phyloP scores from a whole-genome alignment of 2,113 vertebrate species.

The Columba livia region DNA sequence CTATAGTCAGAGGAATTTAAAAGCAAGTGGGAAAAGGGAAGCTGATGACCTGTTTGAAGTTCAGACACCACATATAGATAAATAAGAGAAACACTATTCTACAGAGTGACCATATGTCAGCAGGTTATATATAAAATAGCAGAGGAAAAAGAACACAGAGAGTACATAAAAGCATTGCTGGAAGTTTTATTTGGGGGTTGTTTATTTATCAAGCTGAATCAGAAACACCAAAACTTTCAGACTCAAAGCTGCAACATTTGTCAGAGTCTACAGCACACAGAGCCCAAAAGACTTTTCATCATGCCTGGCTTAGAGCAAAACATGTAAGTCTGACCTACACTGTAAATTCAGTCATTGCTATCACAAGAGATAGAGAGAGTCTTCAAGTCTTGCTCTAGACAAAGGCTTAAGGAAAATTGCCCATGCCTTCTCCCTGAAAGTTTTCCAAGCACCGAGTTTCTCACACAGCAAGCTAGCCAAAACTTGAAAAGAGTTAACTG shows the following conservation, averaged over 20 bases:
- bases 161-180: not conserved
- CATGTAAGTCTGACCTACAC: accelerated
- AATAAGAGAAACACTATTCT: not conserved
- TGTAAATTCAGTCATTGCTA: not conserved
- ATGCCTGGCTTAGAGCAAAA: not conserved
- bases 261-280: not conserved
- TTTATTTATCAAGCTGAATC: not conserved
- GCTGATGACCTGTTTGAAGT: not conserved
- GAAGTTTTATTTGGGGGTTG: not conserved
- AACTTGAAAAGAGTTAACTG: not conserved
- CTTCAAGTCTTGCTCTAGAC: not conserved
- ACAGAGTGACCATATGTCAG: not conserved
- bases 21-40: not conserved
- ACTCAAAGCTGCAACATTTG: not conserved
- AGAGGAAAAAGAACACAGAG: not conserved
- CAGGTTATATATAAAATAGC: not conserved
- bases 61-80: not conserved
- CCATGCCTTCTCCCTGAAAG: not conserved
- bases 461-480: not conserved
- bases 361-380: not conserved
- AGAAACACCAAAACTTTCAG: not conserved
- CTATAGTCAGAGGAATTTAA: not conserved
- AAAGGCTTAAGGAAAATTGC: not conserved
- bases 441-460: not conserved
- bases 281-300: not conserved